Base-by-base conservation (phyloP, 1,140 invertebrate genomes). In the Neomicropteryx cornuta region DNA sequence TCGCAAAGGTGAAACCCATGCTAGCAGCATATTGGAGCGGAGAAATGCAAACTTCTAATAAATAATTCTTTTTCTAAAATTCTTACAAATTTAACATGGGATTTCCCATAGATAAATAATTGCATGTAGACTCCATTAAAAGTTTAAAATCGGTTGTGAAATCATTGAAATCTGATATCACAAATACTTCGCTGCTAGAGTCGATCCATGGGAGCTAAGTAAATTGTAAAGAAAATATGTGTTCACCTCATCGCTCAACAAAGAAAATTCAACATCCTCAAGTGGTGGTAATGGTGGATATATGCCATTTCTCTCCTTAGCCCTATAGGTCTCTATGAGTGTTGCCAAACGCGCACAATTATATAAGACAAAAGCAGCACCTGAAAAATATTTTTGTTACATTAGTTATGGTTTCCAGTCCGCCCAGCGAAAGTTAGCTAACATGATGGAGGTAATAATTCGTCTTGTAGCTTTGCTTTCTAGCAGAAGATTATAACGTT, bases 311-410 rank as follows among this genome's bases (percentile, higher is more conserved):
- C 42, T 40, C 5, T 74, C 67, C 48, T 64, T 70, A 2, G 65
- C 50, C 27, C 71, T 54, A 53, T 75, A 83, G 39, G 71, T 73
- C 36, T 69, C 60, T 27, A 80, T 58, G 38, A 85, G 68, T 2
- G 72, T 70, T 42, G 73, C 61, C 42, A 84, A 51, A 38, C 81
- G 70, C 0, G 76, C 78, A 51, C 70, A 73, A 48, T 84, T 84
- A 50, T 84, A 83, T n/a, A 84, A 62, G 23, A 82, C 66, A 58
- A 82, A 83, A 22, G 71, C 56, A n/a, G 76, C 72, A 33, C 75
- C 77, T 80, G 51, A 36, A 59, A 60, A 46, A 45, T 16, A 49
- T 41, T 46, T 45, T 55, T n/a, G 52, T 36, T 28, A 46, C 17
- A 37, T 52, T 50, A 18, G 45, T 48, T 8, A 46, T 40, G 19